A percentile compares a stretch with the other conserved stretches of the same genome.
phyloP scores from a whole-genome alignment of 2,888 invertebrate species.

The Stenodema calcarata region DNA sequence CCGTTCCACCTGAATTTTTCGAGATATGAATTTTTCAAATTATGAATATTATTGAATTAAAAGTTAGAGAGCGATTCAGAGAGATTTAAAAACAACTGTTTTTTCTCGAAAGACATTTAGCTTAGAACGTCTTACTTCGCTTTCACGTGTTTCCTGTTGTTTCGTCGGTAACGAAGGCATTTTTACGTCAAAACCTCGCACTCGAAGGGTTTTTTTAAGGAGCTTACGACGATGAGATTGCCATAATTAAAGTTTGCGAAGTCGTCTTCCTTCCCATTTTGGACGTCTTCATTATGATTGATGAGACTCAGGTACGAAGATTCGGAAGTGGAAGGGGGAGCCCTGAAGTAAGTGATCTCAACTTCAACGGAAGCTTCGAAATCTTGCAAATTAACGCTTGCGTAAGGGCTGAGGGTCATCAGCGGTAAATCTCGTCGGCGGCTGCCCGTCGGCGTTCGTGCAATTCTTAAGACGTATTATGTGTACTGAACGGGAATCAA shows the following conservation, averaged over 20 bases:
- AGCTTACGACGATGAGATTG: neutral
- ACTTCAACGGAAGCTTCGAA: neutral
- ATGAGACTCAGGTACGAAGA: neutral
- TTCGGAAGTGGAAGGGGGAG: neutral
- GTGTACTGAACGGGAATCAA: no score
- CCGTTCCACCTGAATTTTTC: no score
- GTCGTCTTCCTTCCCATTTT: neutral
- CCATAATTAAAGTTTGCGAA: neutral
- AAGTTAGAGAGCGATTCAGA: neutral
- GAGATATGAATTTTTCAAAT: no score
- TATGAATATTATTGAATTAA: neutral
- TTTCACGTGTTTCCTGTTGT: neutral
- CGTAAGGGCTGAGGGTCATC: no score
- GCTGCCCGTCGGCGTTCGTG: no score
- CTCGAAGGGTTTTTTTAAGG: neutral
- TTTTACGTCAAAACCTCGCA: neutral
- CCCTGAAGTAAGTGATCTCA: neutral
- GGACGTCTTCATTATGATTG: neutral
- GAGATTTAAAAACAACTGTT: neutral
- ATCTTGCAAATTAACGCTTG: neutral
- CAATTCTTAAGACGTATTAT: no score
- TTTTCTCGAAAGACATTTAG: neutral
- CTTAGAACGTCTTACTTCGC: neutral
- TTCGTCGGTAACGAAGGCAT: neutral
- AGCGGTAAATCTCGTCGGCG: neutral